These are phyloP conservation scores for Knipowitschia caucasica DNA, from an alignment of 2,797 vertebrate species.

Conservation along the genomic window DNA sequence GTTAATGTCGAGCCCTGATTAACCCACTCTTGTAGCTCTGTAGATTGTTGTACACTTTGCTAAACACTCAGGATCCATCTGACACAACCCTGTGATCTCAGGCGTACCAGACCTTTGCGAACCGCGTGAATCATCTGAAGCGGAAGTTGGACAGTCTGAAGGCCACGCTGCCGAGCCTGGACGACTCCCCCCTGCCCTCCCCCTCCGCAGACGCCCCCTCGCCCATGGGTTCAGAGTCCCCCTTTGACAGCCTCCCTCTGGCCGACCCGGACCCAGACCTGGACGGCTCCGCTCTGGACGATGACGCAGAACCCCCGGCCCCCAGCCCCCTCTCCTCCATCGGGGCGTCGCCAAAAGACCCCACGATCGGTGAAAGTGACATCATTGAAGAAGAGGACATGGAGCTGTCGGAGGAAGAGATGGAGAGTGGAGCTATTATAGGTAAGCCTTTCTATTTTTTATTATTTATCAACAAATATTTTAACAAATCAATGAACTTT, in stretches of 20 bases:
- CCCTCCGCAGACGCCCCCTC: constrained; percentile 92
- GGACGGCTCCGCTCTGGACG: constrained; percentile 75
- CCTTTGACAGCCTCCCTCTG: constrained; percentile 80
- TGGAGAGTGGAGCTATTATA: constrained; percentile 76
- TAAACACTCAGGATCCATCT: background rate
- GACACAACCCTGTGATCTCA: constrained; percentile 38
- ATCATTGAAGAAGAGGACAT: constrained; percentile 95
- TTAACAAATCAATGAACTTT: background rate
- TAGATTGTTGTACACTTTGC: too few species aligned
- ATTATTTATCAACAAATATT: too few species aligned
- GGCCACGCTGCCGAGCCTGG: constrained; percentile 85
- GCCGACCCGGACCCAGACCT: constrained; percentile 60
- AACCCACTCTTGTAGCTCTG: too few species aligned
- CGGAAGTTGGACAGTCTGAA: constrained; percentile 94
- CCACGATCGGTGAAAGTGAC: constrained; percentile 67
- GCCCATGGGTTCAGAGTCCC: constrained; percentile 93
- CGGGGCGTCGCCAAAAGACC: constrained; percentile 62
- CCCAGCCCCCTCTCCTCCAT: constrained; percentile 72
- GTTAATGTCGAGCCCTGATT: too few species aligned
- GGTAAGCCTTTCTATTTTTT: constrained; percentile 69
- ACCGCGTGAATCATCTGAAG: constrained; percentile 91
- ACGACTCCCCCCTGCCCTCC: constrained; percentile 95
- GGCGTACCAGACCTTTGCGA: constrained; percentile 98
- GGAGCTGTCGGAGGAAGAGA: constrained; percentile 93
- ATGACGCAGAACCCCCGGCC: constrained; percentile 67